Evolutionary conservation across 2,113 vertebrate species (phyloP).

Genomic region (Crotalus tigris): DNA sequence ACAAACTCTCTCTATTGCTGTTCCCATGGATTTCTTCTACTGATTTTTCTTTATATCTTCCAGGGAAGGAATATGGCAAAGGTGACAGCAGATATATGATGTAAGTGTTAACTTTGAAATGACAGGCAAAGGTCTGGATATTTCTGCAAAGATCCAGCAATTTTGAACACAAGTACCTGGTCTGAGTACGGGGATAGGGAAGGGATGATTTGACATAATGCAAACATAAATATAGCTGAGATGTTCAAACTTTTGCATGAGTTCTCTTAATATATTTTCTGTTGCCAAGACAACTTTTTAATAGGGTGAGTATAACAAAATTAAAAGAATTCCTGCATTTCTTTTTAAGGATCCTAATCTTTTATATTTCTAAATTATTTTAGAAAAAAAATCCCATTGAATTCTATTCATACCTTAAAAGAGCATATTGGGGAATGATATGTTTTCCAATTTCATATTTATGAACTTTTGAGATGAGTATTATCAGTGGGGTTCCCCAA

Average conservation of each 20-base stretch:
- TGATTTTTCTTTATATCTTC: not conserved
- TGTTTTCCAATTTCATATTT: not conserved
- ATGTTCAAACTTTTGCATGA: not conserved
- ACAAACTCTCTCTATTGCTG: no score
- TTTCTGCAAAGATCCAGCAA: not conserved
- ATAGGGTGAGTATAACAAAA: not conserved
- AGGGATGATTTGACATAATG: not conserved
- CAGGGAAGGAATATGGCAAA: constrained; percentile 91
- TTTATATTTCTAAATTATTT: not conserved
- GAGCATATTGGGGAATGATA: not conserved
- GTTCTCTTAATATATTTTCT: not conserved
- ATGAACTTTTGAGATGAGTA: not conserved
- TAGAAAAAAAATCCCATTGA: not conserved
- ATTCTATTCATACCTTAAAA: not conserved
- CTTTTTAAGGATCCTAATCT: not conserved
- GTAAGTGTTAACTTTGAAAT: constrained; percentile 69
- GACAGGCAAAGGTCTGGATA: not conserved
- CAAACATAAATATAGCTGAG: not conserved
- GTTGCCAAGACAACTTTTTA: not conserved
- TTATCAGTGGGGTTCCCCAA: not conserved
- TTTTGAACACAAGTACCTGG: not conserved
- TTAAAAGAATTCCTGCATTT: not conserved
- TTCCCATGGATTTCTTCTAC: no score
- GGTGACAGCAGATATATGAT: constrained; percentile 87
- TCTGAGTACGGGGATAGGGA: no score